Base-by-base conservation (phyloP, 2,113 vertebrate species). In the Raja brachyura region DNA sequence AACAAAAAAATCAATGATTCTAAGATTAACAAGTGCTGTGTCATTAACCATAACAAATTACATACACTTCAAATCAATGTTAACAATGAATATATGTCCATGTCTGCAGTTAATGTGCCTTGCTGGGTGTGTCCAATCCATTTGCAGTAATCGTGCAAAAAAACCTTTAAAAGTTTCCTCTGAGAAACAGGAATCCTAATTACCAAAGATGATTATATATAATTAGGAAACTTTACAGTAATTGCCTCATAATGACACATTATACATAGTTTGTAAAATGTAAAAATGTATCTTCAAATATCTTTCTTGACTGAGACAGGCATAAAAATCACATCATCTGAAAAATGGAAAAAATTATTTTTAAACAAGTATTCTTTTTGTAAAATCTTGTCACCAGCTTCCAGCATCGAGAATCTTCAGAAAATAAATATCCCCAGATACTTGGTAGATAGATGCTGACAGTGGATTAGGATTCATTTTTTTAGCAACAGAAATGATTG, bases 111-210 rank as follows among this genome's bases (percentile, higher is more conserved):
- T 85, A 10, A 85, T 4, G 22, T 61, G 4, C 22, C 83, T 5
- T 31, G 28, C 63, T 86, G 61, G 10, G 83, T 86, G 28, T 86
- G 83, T n/a, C 25, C 56, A 86, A 86, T 16, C 59, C 11, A 28
- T 86, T 86, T 86, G 56, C 83, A 86, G 28, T 63, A 28, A 63
- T 59, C 28, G 0, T 86, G 28, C 83, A 28, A 61, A 16, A 48
- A 86, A 61, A 86, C 4, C 25, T 61, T 31, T 61, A 85, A 66
- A 5, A 16, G 59, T 88, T 88, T 88, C 83, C 83, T 66, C 28
- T 66, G 59, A 31, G 83, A 88, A 63, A 88, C 59, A 88, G 83
- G 83, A n/a, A 88, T 63, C 56, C 59, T 66, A 63, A 66, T 63
- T 88, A 88, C 31, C n/a, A 6, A 16, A 63, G 59, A 63, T 88